phyloP scores from a whole-genome alignment of 37 sponge, comb jelly and placozoan species.

The Haliclona indistincta region DNA sequence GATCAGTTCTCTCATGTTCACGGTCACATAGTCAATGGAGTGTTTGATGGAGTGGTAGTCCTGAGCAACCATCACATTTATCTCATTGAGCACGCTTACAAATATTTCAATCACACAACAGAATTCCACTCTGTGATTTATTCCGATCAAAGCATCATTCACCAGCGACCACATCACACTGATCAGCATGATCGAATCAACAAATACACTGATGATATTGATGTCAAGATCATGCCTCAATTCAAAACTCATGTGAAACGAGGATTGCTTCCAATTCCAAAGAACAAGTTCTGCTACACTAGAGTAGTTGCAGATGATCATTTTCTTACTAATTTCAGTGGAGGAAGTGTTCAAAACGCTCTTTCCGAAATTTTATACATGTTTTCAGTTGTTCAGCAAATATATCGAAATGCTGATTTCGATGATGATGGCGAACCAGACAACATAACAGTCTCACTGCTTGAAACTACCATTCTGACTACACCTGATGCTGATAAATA shows the following conservation, averaged over 20 bases:
- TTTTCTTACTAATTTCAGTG: constrained; percentile 48
- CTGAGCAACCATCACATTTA: constrained; percentile 6
- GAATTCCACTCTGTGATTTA: constrained; percentile 70
- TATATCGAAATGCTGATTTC: constrained; percentile 50
- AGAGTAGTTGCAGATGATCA: constrained; percentile 70
- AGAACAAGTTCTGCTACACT: constrained; percentile 55
- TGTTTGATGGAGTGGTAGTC: constrained; percentile 58
- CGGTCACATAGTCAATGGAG: constrained; percentile 49
- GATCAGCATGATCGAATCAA: neutral
- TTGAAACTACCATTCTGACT: neutral
- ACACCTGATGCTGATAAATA: neutral
- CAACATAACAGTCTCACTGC: neutral
- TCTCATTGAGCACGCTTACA: constrained; percentile 39
- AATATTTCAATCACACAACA: constrained; percentile 13
- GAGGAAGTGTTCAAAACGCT: constrained; percentile 25
- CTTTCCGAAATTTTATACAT: constrained; percentile 47
- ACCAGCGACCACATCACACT: neutral
- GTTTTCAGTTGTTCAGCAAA: constrained; percentile 22
- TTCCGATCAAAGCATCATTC: constrained; percentile 13
- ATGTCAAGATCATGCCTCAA: no score
- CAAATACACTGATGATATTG: no score
- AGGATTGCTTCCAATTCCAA: constrained; percentile 27
- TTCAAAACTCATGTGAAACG: constrained; percentile 30
- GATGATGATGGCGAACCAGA: constrained; percentile 30
- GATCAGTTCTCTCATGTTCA: constrained; percentile 45